These are phyloP conservation scores for Leptogaster cylindrica DNA, from an alignment of 2,888 invertebrate genomes.

Conservation along the genomic window DNA sequence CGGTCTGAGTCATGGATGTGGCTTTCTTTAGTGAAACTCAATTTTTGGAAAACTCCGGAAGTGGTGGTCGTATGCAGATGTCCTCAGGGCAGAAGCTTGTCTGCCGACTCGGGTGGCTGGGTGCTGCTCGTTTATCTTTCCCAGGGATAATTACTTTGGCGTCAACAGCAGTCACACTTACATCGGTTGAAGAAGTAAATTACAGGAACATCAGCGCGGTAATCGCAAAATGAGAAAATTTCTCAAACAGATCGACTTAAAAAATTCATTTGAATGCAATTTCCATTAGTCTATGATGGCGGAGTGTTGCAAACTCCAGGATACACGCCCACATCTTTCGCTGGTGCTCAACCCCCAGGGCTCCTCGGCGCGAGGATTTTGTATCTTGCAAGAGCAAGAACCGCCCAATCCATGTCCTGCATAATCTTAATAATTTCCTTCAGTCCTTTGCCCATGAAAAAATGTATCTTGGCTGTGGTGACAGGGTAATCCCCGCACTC, in stretches of 20 bases:
- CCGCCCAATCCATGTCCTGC: constrained; percentile 4
- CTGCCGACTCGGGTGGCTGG: neutral
- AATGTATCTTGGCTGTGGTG: neutral
- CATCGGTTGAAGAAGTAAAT: neutral
- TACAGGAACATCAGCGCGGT: neutral
- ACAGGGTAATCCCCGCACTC: neutral
- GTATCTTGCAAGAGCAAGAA: neutral
- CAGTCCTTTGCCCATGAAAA: neutral
- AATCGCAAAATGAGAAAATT: neutral
- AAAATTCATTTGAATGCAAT: neutral
- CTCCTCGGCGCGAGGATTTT: neutral
- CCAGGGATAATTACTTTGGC: neutral
- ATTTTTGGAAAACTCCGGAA: neutral
- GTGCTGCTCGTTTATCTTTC: neutral
- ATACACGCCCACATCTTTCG: neutral
- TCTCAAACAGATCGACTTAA: neutral
- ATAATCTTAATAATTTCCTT: neutral
- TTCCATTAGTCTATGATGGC: neutral
- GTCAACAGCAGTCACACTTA: neutral
- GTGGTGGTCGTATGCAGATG: neutral
- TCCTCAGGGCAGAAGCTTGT: neutral
- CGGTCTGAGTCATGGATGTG: too few relatives aligned
- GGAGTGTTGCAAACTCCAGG: neutral
- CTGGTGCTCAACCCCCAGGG: neutral
- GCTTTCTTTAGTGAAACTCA: neutral